Evolutionary conservation across 2,888 invertebrate genomes (phyloP).

Genomic region (Teinopalpus imperialis): DNA sequence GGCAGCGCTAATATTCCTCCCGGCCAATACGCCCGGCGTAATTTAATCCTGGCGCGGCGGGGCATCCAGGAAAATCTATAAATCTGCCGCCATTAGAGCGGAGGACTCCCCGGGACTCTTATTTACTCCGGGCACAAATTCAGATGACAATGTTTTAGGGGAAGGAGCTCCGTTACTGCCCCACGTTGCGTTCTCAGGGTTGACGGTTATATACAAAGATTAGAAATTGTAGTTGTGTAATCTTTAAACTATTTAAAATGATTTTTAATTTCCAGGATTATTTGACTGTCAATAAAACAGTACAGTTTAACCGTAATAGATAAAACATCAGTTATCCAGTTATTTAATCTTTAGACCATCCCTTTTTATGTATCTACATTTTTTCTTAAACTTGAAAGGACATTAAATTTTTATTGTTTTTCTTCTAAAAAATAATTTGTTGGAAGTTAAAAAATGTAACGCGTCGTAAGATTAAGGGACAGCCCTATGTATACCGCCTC

Average conservation of each 20-base stretch:
- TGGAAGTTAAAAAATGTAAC: no score
- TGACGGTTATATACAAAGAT: slow-evolving; percentile 41
- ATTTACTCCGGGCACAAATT: slow-evolving; percentile 82
- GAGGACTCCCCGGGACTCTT: slow-evolving; percentile 77
- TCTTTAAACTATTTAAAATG: no score
- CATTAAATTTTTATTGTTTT: no score
- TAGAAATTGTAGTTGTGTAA: background rate
- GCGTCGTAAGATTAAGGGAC: no score
- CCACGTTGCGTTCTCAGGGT: slow-evolving; percentile 55
- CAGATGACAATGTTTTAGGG: slow-evolving; percentile 83
- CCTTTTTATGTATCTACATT: no score
- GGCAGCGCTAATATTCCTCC: slow-evolving; percentile 75
- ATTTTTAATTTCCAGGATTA: no score
- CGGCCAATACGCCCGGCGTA: slow-evolving; percentile 77
- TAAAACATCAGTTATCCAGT: no score
- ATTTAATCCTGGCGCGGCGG: slow-evolving; percentile 78
- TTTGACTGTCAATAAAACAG: no score
- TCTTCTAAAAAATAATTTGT: no score
- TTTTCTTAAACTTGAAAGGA: no score
- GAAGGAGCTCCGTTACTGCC: slow-evolving; percentile 77
- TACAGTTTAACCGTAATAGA: no score
- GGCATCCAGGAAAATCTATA: slow-evolving; percentile 80
- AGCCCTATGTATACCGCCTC: slow-evolving; percentile 52
- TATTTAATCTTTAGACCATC: no score
- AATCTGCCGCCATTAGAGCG: slow-evolving; percentile 80